Percentiles rank a stretch among this genome's conserved stretches.
phyloP scores from a whole-genome alignment of 2,113 vertebrate genomes.

The Pluvianellus socialis region DNA sequence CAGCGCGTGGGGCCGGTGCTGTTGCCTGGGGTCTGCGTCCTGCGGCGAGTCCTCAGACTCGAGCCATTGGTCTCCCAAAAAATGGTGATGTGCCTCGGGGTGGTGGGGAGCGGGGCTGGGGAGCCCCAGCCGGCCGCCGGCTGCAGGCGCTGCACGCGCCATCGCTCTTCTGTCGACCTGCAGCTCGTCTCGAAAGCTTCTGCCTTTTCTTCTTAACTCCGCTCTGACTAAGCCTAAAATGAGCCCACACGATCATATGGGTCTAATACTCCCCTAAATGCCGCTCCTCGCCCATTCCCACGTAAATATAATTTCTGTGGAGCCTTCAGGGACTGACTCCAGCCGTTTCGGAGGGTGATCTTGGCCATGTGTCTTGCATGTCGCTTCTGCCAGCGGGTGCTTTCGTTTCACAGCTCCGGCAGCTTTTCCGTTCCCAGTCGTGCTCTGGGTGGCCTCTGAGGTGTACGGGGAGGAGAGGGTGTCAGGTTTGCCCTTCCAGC shows the following conservation, averaged over 20 bases:
- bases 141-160: accelerated
- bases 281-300: background rate
- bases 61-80: background rate
- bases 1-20: background rate
- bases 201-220: background rate
- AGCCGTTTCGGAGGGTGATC: background rate
- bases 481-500: background rate
- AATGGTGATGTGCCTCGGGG: background rate
- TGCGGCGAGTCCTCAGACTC: accelerated
- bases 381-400: background rate
- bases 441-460: background rate
- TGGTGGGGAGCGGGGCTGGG: background rate
- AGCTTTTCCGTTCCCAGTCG: background rate
- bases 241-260: background rate
- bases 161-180: background rate
- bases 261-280: background rate
- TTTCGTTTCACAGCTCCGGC: background rate
- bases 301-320: background rate
- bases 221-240: background rate
- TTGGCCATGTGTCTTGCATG: background rate
- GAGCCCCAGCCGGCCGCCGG: background rate
- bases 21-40: background rate
- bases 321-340: background rate
- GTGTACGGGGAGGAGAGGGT: background rate
- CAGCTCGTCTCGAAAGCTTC: background rate